Conservation (phyloP, 2,888 invertebrate genomes). For the Galeopsomyia nigrocyanea region DNA sequence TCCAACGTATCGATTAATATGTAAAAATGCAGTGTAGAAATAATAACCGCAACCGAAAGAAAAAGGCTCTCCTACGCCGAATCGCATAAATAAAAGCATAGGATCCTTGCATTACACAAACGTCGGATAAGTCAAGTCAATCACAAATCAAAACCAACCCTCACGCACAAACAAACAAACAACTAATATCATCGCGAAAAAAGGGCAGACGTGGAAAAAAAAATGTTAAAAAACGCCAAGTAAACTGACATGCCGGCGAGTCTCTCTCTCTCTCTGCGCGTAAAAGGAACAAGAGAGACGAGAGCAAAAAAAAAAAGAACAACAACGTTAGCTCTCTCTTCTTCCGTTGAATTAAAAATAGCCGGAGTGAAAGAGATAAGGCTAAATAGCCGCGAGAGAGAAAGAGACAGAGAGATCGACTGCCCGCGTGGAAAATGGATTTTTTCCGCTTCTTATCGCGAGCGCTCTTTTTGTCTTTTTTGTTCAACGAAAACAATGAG, state of each 20-base stretch:
- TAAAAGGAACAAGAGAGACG: background rate
- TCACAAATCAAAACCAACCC: no score
- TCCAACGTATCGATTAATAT: no score
- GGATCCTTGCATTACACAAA: no score
- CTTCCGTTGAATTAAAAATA: conserved; percentile 40
- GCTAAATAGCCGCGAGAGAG: background rate
- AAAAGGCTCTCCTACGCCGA: background rate
- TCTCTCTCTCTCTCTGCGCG: background rate
- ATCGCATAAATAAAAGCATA: conserved; percentile 1
- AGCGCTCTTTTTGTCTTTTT: background rate
- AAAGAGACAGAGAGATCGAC: background rate
- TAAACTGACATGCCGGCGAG: conserved; percentile 31
- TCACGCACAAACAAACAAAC: no score
- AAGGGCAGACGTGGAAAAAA: conserved; percentile 18
- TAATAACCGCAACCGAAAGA: background rate
- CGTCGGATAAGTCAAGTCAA: no score
- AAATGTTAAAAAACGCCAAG: conserved; percentile 30
- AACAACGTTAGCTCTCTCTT: conserved; percentile 11
- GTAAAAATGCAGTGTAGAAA: no score
- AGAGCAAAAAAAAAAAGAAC: conserved; percentile 5
- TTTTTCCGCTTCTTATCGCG: conserved; percentile 35
- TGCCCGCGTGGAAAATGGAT: conserved; percentile 28
- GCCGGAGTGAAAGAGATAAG: conserved; percentile 20
- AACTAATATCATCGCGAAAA: conserved; percentile 17
- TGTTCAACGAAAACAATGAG: background rate